Base-by-base conservation (phyloP, 2,888 invertebrate species). In the Lomographa bimaculata region DNA sequence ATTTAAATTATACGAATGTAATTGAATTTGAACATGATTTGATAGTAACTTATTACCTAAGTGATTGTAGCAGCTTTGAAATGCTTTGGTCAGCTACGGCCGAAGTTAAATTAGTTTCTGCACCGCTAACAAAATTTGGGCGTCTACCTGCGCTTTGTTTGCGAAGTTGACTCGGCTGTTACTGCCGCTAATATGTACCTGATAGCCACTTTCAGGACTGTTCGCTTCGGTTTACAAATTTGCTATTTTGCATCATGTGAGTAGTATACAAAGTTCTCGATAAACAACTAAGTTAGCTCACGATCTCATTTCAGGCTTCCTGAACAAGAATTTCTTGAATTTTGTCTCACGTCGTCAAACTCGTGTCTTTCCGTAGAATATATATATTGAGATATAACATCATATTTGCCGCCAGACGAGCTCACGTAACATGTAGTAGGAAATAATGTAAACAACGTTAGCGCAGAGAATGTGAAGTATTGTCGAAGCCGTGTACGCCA, bases 61-160 rank as follows among this genome's bases (percentile, higher is more conserved):
- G 46, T 51, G 50, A 58, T 53, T 43, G 46, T 64, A 57, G 59
- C 51, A 53, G 33, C 46, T 43, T 42, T 46, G 43, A 51, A 61
- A 56, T 59, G 57, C 50, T 56, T 57, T 52, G 65, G 68, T 68
- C 68, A 69, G 63, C 57, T 44, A 46, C 51, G 54, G 55, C 44
- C 53, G 43, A 73, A 77, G 73, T 75, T 76, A 72, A 78, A 79
- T 76, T 76, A 57, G 60, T 66, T 68, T 58, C 63, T 57, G 59
- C 61, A 57, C 64, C 60, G 58, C 65, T 62, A 64, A 70, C 65
- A 61, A 62, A 70, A 74, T 72, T 71, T 70, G 64, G 56, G 54
- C 57, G 46, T 48, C 39, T 57, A 58, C 60, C 56, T 60, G 51
- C 26, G 45, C 38, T 42, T 25, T 50, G 52, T 54, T 62, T 53